A percentile compares a stretch with the other conserved stretches of the same genome.
Evolutionary conservation across 2,797 vertebrate genomes (phyloP).

Genomic region (Chelidonichthys spinosus): DNA sequence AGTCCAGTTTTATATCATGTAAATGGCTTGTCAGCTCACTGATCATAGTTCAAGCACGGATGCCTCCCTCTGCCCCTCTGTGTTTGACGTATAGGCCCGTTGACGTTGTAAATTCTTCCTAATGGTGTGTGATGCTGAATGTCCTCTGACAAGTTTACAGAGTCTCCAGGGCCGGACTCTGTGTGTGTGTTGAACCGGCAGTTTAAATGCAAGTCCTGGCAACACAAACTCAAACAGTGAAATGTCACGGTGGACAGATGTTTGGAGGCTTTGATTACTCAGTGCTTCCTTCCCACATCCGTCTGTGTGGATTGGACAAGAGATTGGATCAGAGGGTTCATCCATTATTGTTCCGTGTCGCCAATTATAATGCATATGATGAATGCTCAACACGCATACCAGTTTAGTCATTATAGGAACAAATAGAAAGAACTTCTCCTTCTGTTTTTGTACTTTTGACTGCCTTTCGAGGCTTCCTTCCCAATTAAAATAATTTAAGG

Average conservation of each 20-base stretch:
- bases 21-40: constrained; percentile 7
- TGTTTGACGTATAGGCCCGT: constrained; percentile 19
- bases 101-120: constrained; percentile 55
- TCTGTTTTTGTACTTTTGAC: constrained; percentile 31
- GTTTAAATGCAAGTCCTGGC: constrained; percentile 25
- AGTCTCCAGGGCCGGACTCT: constrained; percentile 35
- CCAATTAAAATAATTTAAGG: constrained; percentile 43
- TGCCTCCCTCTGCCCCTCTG: neutral
- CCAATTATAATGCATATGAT: neutral
- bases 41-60: constrained; percentile 27
- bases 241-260: constrained; percentile 39
- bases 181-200: constrained; percentile 26
- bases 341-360: neutral
- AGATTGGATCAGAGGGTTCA: neutral
- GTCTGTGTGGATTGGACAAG: neutral
- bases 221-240: neutral
- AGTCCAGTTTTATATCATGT: constrained; percentile 7
- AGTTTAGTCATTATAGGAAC: constrained; percentile 8
- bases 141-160: constrained; percentile 60
- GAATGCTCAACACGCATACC: neutral
- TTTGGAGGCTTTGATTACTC: constrained; percentile 37
- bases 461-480: constrained; percentile 21
- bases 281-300: constrained; percentile 1
- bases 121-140: constrained; percentile 54
- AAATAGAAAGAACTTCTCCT: neutral